Conservation (phyloP, 53 echinoderm and acorn worm species). For the Arbacia lixula region DNA sequence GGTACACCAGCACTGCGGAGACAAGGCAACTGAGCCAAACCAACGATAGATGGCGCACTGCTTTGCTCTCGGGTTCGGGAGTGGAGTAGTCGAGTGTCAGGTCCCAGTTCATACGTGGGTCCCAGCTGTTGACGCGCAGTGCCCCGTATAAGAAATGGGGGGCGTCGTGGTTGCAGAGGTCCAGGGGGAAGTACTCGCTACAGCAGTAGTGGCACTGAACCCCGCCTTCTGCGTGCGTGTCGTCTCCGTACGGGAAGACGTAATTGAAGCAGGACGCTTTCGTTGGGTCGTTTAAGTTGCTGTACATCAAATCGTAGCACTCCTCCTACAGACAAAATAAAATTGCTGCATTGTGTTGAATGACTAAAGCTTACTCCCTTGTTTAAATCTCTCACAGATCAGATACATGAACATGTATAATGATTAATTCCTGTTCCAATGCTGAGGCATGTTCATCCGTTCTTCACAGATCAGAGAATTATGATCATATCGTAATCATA, state of each 20-base stretch:
- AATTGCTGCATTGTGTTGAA: not conserved
- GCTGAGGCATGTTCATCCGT: too few species aligned
- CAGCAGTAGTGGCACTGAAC: conserved; percentile 78
- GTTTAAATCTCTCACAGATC: too few species aligned
- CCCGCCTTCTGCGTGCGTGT: conserved; percentile 32
- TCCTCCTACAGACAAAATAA: conserved; percentile 69
- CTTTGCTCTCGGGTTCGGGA: not conserved
- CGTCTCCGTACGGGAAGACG: conserved; percentile 39
- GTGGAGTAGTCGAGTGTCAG: conserved; percentile 14
- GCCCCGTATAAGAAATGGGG: conserved; percentile 20
- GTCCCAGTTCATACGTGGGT: conserved; percentile 73
- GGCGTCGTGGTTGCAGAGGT: conserved; percentile 44
- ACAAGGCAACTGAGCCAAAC: not conserved
- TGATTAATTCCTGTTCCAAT: too few species aligned
- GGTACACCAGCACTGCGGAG: not conserved
- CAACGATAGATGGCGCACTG: conserved; percentile 45
- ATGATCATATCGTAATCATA: too few species aligned
- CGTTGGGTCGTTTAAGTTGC: conserved; percentile 47
- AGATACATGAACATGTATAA: too few species aligned
- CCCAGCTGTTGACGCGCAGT: conserved; percentile 78
- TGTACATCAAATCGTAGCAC: conserved; percentile 73
- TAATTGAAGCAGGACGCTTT: conserved; percentile 46
- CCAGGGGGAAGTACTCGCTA: conserved; percentile 4
- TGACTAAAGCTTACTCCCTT: not conserved
- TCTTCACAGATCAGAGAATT: too few species aligned